Percentiles rank a stretch among this genome's conserved stretches.
phyloP scores from a whole-genome alignment of 2,113 vertebrate species.

The Tetrao urogallus region DNA sequence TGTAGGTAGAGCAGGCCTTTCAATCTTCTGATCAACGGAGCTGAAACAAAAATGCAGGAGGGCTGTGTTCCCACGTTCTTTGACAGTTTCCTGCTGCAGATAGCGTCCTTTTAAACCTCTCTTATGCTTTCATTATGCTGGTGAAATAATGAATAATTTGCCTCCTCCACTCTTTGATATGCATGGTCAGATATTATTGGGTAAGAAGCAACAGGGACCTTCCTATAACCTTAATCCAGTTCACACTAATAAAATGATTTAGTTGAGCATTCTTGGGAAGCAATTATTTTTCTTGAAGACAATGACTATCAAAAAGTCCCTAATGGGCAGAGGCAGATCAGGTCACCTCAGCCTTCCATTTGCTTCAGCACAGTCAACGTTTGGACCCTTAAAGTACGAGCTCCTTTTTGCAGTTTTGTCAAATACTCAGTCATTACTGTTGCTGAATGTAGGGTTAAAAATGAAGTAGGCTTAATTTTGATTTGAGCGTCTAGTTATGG shows the following conservation, averaged over 20 bases:
- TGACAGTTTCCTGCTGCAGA: constrained; percentile 81
- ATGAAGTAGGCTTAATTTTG: constrained; percentile 57
- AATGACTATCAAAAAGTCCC: constrained; percentile 75
- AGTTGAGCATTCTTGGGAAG: constrained; percentile 77
- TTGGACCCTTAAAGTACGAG: constrained; percentile 37
- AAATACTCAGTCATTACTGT: constrained; percentile 53
- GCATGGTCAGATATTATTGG: constrained; percentile 80
- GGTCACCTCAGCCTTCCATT: constrained; percentile 73
- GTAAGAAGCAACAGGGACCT: constrained; percentile 72
- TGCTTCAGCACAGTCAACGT: constrained; percentile 46
- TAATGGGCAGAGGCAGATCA: constrained; percentile 74
- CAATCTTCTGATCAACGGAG: constrained; percentile 87
- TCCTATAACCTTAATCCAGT: constrained; percentile 77
- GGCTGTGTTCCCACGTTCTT: constrained; percentile 84
- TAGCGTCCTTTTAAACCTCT: constrained; percentile 82
- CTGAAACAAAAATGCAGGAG: constrained; percentile 86
- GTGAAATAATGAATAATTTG: constrained; percentile 80
- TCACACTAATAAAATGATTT: constrained; percentile 80
- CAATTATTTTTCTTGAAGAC: constrained; percentile 78
- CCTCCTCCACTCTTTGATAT: constrained; percentile 80
- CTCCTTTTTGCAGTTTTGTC: constrained; percentile 46
- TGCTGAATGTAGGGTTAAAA: constrained; percentile 53
- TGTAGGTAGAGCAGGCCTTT: constrained; percentile 85
- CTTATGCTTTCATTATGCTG: constrained; percentile 79
- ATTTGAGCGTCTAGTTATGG: not conserved